Conservation (phyloP, 2,113 vertebrate species). For the Octodon degus region DNA sequence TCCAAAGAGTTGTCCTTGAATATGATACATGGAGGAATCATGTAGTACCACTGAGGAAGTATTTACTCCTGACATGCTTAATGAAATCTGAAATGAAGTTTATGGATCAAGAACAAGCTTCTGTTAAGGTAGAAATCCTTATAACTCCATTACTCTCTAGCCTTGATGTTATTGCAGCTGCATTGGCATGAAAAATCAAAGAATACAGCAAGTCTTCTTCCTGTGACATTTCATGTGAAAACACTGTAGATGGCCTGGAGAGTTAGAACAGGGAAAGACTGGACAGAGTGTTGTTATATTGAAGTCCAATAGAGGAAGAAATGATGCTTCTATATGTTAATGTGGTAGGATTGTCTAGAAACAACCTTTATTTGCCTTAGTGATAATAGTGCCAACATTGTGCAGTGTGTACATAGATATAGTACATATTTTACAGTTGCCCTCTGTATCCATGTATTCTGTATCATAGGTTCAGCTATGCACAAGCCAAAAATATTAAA, state of each 20-base stretch:
- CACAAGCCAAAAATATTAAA: background rate
- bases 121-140: background rate
- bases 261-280: background rate
- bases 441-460: background rate
- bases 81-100: background rate
- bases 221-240: background rate
- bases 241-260: background rate
- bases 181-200: background rate
- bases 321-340: background rate
- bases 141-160: background rate
- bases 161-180: background rate
- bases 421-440: background rate
- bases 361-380: background rate
- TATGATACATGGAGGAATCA: conserved; percentile 20
- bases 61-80: background rate
- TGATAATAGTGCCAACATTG: background rate
- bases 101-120: background rate
- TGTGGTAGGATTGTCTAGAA: too few species aligned
- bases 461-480: background rate
- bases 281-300: background rate
- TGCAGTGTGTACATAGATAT: background rate
- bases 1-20: conserved; percentile 11
- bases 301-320: background rate
- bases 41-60: conserved; percentile 28
- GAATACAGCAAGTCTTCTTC: background rate